Evolutionary conservation across 1,140 invertebrate species (phyloP), one percentile per base, ranked within the genome.

Genomic region (Gonioctena quinquepunctata): DNA sequence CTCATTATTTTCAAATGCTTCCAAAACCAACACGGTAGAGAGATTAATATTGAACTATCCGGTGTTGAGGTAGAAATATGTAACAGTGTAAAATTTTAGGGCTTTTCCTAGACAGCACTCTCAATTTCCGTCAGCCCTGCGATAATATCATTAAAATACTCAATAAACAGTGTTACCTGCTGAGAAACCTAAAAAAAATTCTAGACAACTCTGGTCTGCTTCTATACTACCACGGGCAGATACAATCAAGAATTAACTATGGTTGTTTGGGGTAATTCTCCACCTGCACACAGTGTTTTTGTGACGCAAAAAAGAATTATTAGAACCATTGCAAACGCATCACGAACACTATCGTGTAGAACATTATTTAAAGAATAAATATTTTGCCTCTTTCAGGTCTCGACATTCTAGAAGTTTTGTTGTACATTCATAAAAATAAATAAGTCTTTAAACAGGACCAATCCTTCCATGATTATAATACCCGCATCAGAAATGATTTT

Each of bases 221-320:
- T 50, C n/a, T 50, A 50, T 50, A 50, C n/a, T 50, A 50, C 49
- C 49, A 50, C 49, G 49, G 49, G 49, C 49, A 50, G n/a, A 19
- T 50, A 50, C 18, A 28, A 28, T 28, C 27, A 8, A 28, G 27
- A 8, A 28, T 28, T 28, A 28, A 19, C 13, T n/a, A n/a, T 50
- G 13, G n/a, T 50, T 50, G 49, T 50, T 50, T 50, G 49, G 49
- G 49, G 49, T 6, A 50, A 50, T 50, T 50, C 49, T 50, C n/a
- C 49, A 50, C 49, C 49, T n/a, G n/a, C 49, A 50, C 49, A 50
- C 49, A 50, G n/a, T 50, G 49, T 50, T 50, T 50, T 50, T 50
- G 49, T 50, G n/a, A 50, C 49, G 49, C 49, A 50, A 50, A n/a
- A 50, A n/a, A 50, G 49, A 50, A 50, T 5, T 3, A 50, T 50